Evolutionary conservation across 2,113 vertebrate genomes (phyloP).

Genomic region (Trichechus manatus): DNA sequence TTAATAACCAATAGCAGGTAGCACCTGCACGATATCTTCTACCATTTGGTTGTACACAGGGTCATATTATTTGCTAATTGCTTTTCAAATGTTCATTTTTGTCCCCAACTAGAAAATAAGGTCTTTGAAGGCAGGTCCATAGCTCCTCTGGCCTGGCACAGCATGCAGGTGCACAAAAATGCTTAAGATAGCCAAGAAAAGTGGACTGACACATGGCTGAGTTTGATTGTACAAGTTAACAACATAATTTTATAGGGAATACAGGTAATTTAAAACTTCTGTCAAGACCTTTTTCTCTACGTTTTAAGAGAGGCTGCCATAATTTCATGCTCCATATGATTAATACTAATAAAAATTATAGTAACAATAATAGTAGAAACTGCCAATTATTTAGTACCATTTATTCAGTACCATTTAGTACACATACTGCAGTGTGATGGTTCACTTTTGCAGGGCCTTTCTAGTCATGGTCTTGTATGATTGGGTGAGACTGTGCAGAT

Average conservation of each 20-base stretch:
- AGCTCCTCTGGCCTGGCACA: not conserved
- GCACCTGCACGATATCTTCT: not conserved
- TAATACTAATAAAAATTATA: constrained; percentile 8
- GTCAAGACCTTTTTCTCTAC: not conserved
- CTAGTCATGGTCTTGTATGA: too few relatives aligned
- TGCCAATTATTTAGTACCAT: not conserved
- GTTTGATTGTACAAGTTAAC: not conserved
- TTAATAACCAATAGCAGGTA: not conserved
- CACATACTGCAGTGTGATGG: too few relatives aligned
- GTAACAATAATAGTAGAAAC: not conserved
- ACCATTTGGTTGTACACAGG: not conserved
- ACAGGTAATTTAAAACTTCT: not conserved
- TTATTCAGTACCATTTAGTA: too few relatives aligned
- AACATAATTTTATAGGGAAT: not conserved
- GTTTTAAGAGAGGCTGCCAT: not conserved
- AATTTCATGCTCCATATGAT: not conserved
- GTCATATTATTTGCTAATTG: not conserved
- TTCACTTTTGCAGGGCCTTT: too few relatives aligned
- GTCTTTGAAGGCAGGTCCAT: not conserved
- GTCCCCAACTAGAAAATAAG: not conserved
- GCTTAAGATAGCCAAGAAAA: not conserved
- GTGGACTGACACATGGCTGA: not conserved
- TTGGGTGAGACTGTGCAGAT: too few relatives aligned
- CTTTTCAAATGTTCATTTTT: not conserved
- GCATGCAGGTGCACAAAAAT: not conserved